Evolutionary conservation across 2,113 vertebrate genomes (phyloP), one percentile per base, ranked within the genome.

Genomic region (Aramus guarauna): DNA sequence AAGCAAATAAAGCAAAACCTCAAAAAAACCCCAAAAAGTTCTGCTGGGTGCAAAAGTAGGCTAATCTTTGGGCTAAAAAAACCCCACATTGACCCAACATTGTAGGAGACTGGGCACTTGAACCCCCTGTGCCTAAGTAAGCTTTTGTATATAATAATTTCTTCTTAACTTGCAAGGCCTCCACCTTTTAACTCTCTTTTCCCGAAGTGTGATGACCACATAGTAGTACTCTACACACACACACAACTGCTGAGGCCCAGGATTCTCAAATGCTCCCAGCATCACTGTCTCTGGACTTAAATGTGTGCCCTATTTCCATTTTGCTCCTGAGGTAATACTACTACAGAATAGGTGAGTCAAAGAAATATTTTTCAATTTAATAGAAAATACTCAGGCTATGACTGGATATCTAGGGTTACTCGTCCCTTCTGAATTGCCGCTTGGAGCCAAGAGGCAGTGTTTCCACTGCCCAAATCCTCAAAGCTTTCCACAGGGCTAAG

Each of bases 161-260:
- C 30, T 30, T 45, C 39, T 47, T 19, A 30, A 37, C 37, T 63
- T 73, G 47, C 17, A 27, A 50, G 10, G 20, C 30, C 7, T 73
- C 13, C n/a, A 20, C 47, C 19, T 77, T 58, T 72, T 41, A 36
- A 60, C 17, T 43, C 15, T 63, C 15, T 45, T 73, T 52, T 62
- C 47, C 77, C 14, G 10, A 47, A 43, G 18, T 22, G 36, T 48
- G 27, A 17, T 29, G 52, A 6, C 47, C 21, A 15, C 4, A 10
- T 12, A 30, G 32, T 27, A n/a, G 32, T 26, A n/a, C 6, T 45
- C 30, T 15, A 2, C 24, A 12, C 0, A 1, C 0, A 1, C 39
- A 11, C 5, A 6, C 27, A 62, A 15, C 5, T 15, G 12, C 4
- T 1, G 12, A 20, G 23, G n/a, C 37, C 22, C 0, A 4, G 43